Base-by-base conservation (phyloP, 2,888 invertebrate species). In the Mayetiola destructor region DNA sequence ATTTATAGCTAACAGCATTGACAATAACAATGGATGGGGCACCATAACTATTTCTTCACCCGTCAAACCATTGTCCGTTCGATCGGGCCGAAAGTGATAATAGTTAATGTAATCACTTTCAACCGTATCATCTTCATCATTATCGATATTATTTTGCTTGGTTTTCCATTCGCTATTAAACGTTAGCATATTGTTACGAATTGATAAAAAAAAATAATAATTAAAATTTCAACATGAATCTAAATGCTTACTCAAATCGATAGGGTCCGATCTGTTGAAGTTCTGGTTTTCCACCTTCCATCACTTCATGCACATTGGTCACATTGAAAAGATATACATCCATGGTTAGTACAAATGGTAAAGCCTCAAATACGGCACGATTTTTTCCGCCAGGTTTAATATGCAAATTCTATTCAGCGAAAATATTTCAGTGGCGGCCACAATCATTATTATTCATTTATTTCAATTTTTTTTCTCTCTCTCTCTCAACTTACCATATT, bases 211-310 rank as follows among this genome's bases (percentile, higher is more conserved):
- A n/a, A n/a, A n/a, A n/a, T n/a, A n/a, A n/a, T n/a, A n/a, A n/a
- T n/a, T n/a, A n/a, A n/a, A n/a, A n/a, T n/a, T n/a, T 27, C 4
- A 16, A 21, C 29, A 18, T 27, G 9, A 48, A 48, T 10, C 5
- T 39, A n/a, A 16, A 27, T 27, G 76, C 82, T 80, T 73, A 90
- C 90, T 86, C 84, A 69, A 87, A 91, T 64, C 82, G 81, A 69
- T 79, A 91, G 0, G 91, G 91, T 29, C 91, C 91, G 1, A 88
- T 67, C 76, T 92, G 85, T 63, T 83, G 76, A 0, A 92, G 67
- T 29, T 79, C 79, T 0, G 90, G 88, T 35, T 79, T 77, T 1
- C 60, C 81, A 0, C 90, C 90, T n/a, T 77, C 76, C 58, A 79
- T 76, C 0, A 89, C 78, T 40, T 84, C 88, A 0, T 79, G 78